Evolutionary conservation across 2,888 invertebrate species (phyloP), one percentile per base, ranked within the genome.

Genomic region (Thymelicus lineola): DNA sequence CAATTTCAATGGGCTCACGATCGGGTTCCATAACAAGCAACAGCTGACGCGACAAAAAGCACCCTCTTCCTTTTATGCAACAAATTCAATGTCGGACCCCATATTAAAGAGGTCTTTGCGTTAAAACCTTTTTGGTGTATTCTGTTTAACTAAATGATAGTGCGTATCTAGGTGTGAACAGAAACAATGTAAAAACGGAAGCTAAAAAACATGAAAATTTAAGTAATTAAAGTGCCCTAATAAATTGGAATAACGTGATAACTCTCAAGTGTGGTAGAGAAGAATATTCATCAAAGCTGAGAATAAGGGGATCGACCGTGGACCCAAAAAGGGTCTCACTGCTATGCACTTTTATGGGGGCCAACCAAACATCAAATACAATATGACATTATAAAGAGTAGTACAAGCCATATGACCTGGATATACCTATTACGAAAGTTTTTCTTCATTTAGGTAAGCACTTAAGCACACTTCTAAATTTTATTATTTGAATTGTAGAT

Each of bases 11-110:
- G 57, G 45, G 45, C 15, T 76, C 76, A 74, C 78, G 82, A 80
- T 84, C 81, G 75, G 72, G 82, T 86, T 86, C 82, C 80, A 77
- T 75, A 66, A 75, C 74, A 74, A 45, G 28, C 55, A 90, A 89
- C 92, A 92, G 91, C 92, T 92, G 92, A 90, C 87, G 82, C 55
- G 66, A 76, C 86, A 88, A 88, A 90, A 88, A 85, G 76, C 72
- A 35, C 80, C 88, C 87, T 84, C 84, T 81, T 86, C 82, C 84
- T 59, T 70, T 70, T 59, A 58, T 63, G 62, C 35, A 15, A 58
- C 46, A 58, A 36, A 58, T 59, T 50, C 63, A 53, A 70, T 50
- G 50, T 46, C 12, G 53, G 59, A 50, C 63, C 68, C 64, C 64
- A 63, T 58, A 58, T 50, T 57, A 62, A 36, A n/a, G 46, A 45